Conservation (phyloP, 2,888 invertebrate species). For the Pinctada fucata region DNA sequence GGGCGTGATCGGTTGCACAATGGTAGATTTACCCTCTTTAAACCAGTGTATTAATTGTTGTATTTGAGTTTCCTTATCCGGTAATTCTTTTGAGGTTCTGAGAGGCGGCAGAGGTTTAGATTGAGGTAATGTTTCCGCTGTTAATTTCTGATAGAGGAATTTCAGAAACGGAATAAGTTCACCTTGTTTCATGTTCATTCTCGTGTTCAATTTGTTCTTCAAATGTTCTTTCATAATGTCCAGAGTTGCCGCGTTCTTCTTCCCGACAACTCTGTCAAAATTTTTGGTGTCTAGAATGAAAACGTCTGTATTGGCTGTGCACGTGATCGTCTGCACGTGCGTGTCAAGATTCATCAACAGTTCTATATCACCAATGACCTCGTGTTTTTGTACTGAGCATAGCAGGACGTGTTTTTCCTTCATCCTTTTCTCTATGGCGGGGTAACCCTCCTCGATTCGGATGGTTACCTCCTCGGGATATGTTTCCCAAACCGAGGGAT, state of each 20-base stretch:
- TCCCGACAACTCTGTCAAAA: slow-evolving; percentile 69
- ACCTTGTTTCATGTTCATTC: slow-evolving; percentile 60
- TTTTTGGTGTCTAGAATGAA: slow-evolving; percentile 73
- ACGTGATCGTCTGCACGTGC: slow-evolving; percentile 69
- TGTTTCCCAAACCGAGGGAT: slow-evolving; percentile 61
- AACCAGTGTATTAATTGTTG: slow-evolving; percentile 63
- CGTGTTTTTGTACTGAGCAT: slow-evolving; percentile 67
- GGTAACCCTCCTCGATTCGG: slow-evolving; percentile 70
- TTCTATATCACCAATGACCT: slow-evolving; percentile 71
- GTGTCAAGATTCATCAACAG: slow-evolving; percentile 62
- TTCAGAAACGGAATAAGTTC: slow-evolving; percentile 64
- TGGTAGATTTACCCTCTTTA: slow-evolving; percentile 59
- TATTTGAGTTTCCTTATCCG: slow-evolving; percentile 60
- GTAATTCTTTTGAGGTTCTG: slow-evolving; percentile 62
- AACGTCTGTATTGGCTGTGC: slow-evolving; percentile 68
- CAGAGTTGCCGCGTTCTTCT: slow-evolving; percentile 61
- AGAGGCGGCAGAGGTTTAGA: slow-evolving; percentile 59
- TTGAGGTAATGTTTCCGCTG: slow-evolving; percentile 57
- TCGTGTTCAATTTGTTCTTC: slow-evolving; percentile 61
- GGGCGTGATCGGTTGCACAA: slow-evolving; percentile 58
- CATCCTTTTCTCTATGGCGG: slow-evolving; percentile 67
- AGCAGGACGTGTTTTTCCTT: slow-evolving; percentile 62
- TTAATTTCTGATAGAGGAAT: slow-evolving; percentile 65
- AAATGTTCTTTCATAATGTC: slow-evolving; percentile 63
- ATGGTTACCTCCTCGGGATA: slow-evolving; percentile 62